phyloP scores from a whole-genome alignment of 23 tunicate genomes.

The Trididemnum clinides region DNA sequence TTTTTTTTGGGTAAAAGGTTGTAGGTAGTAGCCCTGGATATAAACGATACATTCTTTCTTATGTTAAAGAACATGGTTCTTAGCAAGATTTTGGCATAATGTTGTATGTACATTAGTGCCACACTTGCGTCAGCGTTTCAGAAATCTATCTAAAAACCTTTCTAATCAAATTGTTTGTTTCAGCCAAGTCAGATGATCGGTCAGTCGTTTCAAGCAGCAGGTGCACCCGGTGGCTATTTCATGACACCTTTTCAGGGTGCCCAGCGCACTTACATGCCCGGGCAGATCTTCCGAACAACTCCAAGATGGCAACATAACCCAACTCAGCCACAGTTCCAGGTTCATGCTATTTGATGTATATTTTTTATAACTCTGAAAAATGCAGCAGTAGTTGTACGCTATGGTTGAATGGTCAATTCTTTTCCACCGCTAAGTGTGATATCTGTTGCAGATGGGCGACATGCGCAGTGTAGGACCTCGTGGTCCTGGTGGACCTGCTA shows the following conservation, averaged over 20 bases:
- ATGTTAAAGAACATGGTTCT: too few species aligned
- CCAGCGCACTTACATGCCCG: conserved; percentile 58
- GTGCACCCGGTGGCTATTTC: conserved; percentile 71
- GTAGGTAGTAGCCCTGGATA: too few species aligned
- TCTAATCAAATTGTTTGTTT: too few species aligned
- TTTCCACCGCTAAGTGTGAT: too few species aligned
- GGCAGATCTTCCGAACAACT: conserved; percentile 67
- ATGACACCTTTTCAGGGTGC: conserved; percentile 52
- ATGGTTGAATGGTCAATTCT: too few species aligned
- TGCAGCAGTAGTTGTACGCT: too few species aligned
- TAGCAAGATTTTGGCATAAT: too few species aligned
- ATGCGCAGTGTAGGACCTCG: conserved; percentile 66
- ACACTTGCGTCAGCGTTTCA: too few species aligned
- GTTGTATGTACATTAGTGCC: too few species aligned
- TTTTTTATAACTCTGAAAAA: background rate
- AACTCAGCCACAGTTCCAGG: conserved; percentile 53
- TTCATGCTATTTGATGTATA: background rate
- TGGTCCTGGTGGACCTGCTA: conserved; percentile 71
- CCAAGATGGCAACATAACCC: conserved; percentile 77
- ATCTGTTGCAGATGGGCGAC: conserved; percentile 34
- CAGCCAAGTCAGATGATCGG: conserved; percentile 75
- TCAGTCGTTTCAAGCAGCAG: conserved; percentile 68
- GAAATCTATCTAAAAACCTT: too few species aligned
- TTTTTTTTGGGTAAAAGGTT: too few species aligned
- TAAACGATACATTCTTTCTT: too few species aligned